Conservation (phyloP, 2,113 vertebrate species). For the Colinus virginianus region DNA sequence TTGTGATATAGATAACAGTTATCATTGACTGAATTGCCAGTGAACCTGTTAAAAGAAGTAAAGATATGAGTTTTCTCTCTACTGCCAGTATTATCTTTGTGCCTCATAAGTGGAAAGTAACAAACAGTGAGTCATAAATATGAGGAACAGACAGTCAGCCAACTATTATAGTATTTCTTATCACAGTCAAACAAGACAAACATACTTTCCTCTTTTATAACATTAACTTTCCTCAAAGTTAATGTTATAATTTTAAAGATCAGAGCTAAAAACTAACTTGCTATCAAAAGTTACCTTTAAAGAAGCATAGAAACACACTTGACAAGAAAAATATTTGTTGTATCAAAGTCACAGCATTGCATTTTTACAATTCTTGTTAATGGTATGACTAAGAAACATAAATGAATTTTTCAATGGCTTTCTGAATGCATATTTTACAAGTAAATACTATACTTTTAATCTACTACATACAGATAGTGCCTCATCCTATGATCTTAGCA, state of each 20-base stretch:
- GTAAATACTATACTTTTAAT: neutral
- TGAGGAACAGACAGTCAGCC: neutral
- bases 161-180: neutral
- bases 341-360: neutral
- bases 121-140: neutral
- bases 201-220: no score
- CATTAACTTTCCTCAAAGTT: neutral
- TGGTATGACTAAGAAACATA: neutral
- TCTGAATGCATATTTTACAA: neutral
- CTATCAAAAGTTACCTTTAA: neutral
- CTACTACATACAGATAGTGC: neutral
- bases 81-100: neutral
- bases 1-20: neutral
- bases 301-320: neutral
- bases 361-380: neutral
- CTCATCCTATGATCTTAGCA: neutral
- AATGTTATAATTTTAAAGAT: neutral
- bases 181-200: neutral
- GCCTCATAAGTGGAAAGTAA: neutral
- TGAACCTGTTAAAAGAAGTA: neutral
- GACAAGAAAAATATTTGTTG: neutral
- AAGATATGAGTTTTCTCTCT: neutral
- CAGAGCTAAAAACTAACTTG: neutral
- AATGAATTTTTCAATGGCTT: neutral
- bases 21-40: neutral